Conservation (phyloP, 2,888 invertebrate genomes). For the Rhagium mordax region DNA sequence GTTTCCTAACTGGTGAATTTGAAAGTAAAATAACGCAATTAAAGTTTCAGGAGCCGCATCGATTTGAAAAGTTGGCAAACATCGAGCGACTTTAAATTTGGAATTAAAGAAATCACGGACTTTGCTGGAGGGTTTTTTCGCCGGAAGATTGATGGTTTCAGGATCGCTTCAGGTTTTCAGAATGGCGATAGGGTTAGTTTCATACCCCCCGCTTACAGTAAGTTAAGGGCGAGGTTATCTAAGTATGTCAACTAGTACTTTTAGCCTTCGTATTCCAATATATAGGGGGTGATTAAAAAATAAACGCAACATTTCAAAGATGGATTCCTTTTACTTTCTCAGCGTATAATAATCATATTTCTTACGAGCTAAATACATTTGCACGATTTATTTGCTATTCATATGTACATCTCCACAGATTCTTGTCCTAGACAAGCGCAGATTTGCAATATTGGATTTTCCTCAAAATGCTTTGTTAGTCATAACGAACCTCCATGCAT, state of each 20-base stretch:
- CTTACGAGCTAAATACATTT: too few species aligned
- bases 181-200: constrained; percentile 3
- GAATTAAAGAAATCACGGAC: constrained; percentile 24
- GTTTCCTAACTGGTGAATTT: not conserved
- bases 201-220: not conserved
- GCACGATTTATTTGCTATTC: too few species aligned
- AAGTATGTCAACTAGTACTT: not conserved
- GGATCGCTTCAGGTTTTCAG: not conserved
- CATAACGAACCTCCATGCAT: too few species aligned
- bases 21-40: constrained; percentile 6
- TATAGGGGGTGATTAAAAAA: too few species aligned
- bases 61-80: not conserved
- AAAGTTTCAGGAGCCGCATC: not conserved
- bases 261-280: too few species aligned
- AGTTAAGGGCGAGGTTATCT: not conserved
- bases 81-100: constrained; percentile 8
- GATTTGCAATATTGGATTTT: too few species aligned
- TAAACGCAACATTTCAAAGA: too few species aligned
- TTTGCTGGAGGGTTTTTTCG: constrained; percentile 13
- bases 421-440: too few species aligned
- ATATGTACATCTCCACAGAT: too few species aligned
- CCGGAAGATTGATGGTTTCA: constrained; percentile 18
- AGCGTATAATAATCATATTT: too few species aligned
- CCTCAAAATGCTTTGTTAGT: not conserved
- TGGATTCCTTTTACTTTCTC: too few species aligned